Conservation (phyloP, 2,113 vertebrate species). For the Nibea albiflora region DNA sequence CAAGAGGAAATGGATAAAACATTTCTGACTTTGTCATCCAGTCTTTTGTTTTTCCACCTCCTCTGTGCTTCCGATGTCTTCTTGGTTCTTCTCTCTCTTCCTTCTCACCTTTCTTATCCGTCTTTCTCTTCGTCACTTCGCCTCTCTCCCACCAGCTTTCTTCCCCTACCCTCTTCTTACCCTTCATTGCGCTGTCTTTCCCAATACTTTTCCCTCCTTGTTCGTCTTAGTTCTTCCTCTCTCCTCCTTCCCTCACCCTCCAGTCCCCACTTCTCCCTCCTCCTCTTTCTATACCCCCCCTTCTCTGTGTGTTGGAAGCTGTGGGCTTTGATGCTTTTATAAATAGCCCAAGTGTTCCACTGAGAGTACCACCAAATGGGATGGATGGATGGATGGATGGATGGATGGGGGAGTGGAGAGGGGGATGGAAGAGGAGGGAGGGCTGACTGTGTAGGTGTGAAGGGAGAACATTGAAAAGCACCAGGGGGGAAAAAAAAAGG, state of each 20-base stretch:
- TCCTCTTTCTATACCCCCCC: not conserved
- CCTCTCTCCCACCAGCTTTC: not conserved
- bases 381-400: slow-evolving; percentile 63
- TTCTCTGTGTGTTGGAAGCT: slow-evolving; percentile 70
- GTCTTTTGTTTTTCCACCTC: slow-evolving; percentile 25
- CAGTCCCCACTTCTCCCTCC: slow-evolving; percentile 2
- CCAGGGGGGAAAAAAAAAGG: slow-evolving; percentile 25
- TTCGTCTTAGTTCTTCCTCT: slow-evolving; percentile 1
- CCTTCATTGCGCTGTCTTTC: not conserved
- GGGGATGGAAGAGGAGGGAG: slow-evolving; percentile 32
- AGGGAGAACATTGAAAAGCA: slow-evolving; percentile 49
- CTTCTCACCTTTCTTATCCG: not conserved
- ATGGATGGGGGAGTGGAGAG: slow-evolving; percentile 33
- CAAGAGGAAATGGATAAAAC: slow-evolving; percentile 32
- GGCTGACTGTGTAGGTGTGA: slow-evolving; percentile 63
- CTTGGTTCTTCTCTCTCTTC: not conserved
- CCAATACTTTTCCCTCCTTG: not conserved
- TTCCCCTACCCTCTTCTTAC: not conserved
- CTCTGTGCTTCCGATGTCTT: not conserved
- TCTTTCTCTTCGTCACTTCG: not conserved
- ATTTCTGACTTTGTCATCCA: slow-evolving; percentile 30
- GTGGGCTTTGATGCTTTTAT: slow-evolving; percentile 80
- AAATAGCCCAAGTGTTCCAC: slow-evolving; percentile 79
- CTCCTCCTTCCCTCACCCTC: slow-evolving; percentile 8
- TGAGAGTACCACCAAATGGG: slow-evolving; percentile 72